Percentiles rank a stretch among this genome's conserved stretches.
phyloP scores from a whole-genome alignment of 1,140 invertebrate genomes.

The Diploscapter pachys region DNA sequence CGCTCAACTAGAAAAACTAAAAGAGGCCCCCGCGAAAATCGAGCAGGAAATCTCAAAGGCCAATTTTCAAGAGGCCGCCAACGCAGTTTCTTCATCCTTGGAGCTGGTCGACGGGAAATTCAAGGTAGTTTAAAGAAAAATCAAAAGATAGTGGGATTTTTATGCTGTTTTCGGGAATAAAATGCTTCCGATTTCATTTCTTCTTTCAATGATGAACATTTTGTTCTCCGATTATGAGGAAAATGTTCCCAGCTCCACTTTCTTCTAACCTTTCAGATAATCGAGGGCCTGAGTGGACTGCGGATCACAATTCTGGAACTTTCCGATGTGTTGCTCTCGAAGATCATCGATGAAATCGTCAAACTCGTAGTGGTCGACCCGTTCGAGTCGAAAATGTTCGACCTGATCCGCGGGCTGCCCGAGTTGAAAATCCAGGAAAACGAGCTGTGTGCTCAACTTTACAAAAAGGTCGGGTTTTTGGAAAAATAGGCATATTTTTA shows the following conservation, averaged over 20 bases:
- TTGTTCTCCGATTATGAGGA: too few species aligned
- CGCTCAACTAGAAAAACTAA: constrained; percentile 53
- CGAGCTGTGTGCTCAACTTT: constrained; percentile 4
- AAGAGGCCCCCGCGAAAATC: constrained; percentile 47
- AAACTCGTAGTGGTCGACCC: constrained; percentile 48
- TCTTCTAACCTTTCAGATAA: constrained; percentile 33
- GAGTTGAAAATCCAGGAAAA: constrained; percentile 12
- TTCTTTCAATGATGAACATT: too few species aligned
- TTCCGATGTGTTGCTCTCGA: constrained; percentile 35
- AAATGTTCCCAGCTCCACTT: constrained; percentile 43
- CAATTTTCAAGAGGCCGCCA: constrained; percentile 46
- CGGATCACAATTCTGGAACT: constrained; percentile 38
- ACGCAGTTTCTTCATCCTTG: constrained; percentile 29
- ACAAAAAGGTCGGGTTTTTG: not conserved
- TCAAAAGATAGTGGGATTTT: constrained; percentile 2
- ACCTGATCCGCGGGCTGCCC: constrained; percentile 19
- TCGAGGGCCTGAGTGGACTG: constrained; percentile 50
- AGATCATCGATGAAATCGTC: constrained; percentile 46
- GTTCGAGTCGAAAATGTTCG: constrained; percentile 43
- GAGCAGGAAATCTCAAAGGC: constrained; percentile 39
- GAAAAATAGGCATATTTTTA: too few species aligned
- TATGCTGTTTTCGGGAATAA: constrained; percentile 34
- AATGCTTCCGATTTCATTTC: too few species aligned
- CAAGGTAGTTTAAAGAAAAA: not conserved
- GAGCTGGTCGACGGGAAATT: constrained; percentile 5